phyloP scores from a whole-genome alignment of 23 tunicate species.

The Halocynthia aurantium region DNA sequence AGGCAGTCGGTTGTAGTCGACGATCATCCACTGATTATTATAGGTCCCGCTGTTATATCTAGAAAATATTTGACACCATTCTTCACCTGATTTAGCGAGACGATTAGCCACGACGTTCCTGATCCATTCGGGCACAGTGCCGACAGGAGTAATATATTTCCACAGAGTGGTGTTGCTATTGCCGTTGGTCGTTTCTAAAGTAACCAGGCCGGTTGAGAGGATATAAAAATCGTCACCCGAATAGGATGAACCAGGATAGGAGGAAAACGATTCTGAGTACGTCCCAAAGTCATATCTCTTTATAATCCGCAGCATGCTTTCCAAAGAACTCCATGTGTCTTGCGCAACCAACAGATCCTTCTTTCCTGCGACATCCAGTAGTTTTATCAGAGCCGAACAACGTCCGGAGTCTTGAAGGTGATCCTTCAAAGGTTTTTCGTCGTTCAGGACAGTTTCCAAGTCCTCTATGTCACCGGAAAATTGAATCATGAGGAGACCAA shows the following conservation, averaged over 20 bases:
- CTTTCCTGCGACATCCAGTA: conserved; percentile 16
- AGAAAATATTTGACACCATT: conserved; percentile 35
- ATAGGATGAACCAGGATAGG: conserved; percentile 30
- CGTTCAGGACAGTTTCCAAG: conserved; percentile 21
- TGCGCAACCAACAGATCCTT: conserved; percentile 32
- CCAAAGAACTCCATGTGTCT: conserved; percentile 34
- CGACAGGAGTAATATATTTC: conserved; percentile 29
- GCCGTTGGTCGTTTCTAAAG: conserved; percentile 67
- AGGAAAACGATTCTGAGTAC: conserved; percentile 29
- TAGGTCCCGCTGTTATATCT: conserved; percentile 57
- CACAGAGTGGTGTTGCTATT: conserved; percentile 32
- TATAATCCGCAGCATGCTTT: conserved; percentile 40
- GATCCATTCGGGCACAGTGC: conserved; percentile 36
- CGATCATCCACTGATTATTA: conserved; percentile 66
- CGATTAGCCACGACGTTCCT: conserved; percentile 55
- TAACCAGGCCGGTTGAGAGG: conserved; percentile 53
- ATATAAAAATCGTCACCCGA: conserved; percentile 57
- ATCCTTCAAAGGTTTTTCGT: background rate
- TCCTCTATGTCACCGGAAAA: conserved; percentile 31
- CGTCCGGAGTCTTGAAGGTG: conserved; percentile 25
- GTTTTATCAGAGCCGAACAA: conserved; percentile 47
- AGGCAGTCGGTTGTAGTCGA: conserved; percentile 45
- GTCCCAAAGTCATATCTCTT: conserved; percentile 23
- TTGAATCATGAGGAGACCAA: conserved; percentile 34
- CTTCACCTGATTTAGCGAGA: conserved; percentile 33